These are phyloP conservation scores for Rhinichthys klamathensis DNA, from an alignment of 2,113 vertebrate genomes.

Conservation along the genomic window DNA sequence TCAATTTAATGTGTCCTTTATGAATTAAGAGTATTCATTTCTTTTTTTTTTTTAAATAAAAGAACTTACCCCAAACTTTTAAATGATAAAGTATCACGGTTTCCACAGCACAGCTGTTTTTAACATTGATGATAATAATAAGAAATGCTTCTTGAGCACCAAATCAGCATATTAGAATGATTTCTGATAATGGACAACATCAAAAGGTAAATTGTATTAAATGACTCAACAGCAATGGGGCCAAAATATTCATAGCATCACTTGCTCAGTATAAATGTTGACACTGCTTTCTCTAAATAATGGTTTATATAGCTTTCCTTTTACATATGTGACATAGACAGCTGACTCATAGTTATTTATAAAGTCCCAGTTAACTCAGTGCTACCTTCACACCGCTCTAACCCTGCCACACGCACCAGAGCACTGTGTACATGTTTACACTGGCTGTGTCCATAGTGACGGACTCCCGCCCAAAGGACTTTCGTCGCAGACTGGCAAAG, in stretches of 20 bases:
- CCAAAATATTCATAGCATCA: constrained; percentile 35
- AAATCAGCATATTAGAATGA: too few relatives aligned
- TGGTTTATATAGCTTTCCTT: constrained; percentile 54
- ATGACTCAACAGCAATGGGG: constrained; percentile 55
- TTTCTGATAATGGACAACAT: not conserved
- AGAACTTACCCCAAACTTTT: too few relatives aligned
- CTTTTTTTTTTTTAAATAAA: not conserved
- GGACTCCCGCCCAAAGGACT: constrained; percentile 55
- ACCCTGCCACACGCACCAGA: constrained; percentile 32
- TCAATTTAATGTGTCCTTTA: too few relatives aligned
- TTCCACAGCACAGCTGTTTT: too few relatives aligned
- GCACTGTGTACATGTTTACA: constrained; percentile 70
- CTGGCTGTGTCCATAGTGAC: constrained; percentile 61
- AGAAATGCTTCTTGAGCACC: too few relatives aligned
- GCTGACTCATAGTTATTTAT: constrained; percentile 65
- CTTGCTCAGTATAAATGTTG: constrained; percentile 22
- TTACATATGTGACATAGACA: constrained; percentile 52
- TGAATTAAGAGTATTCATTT: too few relatives aligned
- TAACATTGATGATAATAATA: too few relatives aligned
- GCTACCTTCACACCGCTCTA: constrained; percentile 20
- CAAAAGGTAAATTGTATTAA: constrained; percentile 2
- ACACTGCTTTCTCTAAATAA: constrained; percentile 62
- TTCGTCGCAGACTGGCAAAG: constrained; percentile 50
- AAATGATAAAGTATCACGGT: too few relatives aligned
- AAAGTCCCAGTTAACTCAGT: constrained; percentile 57